These are phyloP conservation scores for Hesperophylax magnus DNA, from an alignment of 1,140 invertebrate species.

Conservation along the genomic window DNA sequence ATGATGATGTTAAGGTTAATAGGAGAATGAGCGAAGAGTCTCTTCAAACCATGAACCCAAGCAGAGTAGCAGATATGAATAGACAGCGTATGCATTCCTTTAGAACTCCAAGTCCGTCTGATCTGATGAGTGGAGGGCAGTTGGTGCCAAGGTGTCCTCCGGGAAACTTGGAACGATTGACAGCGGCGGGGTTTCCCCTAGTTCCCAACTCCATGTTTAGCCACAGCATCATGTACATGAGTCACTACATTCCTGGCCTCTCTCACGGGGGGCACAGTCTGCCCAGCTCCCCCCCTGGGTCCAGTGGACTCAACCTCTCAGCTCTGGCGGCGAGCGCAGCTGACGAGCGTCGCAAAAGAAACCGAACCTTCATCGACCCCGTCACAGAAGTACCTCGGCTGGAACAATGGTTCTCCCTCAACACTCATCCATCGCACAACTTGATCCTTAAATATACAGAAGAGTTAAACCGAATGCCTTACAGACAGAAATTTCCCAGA, in stretches of 20 bases:
- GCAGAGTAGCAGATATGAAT: conserved; percentile 59
- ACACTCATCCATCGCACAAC: conserved; percentile 97
- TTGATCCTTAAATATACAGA: conserved; percentile 97
- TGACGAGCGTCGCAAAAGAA: conserved; percentile 92
- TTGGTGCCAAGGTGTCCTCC: conserved; percentile 59
- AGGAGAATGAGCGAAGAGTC: conserved; percentile 57
- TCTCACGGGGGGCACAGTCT: conserved; percentile 64
- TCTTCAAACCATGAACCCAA: conserved; percentile 56
- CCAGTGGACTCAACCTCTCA: conserved; percentile 72
- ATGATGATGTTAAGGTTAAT: conserved; percentile 47
- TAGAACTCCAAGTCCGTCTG: conserved; percentile 62
- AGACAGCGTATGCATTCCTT: conserved; percentile 63
- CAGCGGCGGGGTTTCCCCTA: conserved; percentile 78
- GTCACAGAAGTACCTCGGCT: conserved; percentile 96
- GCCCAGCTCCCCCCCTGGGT: conserved; percentile 66
- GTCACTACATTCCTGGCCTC: conserved; percentile 83
- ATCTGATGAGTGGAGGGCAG: conserved; percentile 59
- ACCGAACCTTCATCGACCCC: conserved; percentile 98
- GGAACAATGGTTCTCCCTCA: conserved; percentile 97
- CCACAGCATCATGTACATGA: conserved; percentile 93
- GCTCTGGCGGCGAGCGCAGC: conserved; percentile 75
- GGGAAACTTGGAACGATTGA: conserved; percentile 67
- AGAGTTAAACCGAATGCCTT: conserved; percentile 94
- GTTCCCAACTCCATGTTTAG: conserved; percentile 88
- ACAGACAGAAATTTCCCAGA: conserved; percentile 95